A percentile compares a stretch with the other conserved stretches of the same genome.
phyloP scores from a whole-genome alignment of 2,888 invertebrate species.

The Stenurella melanura region DNA sequence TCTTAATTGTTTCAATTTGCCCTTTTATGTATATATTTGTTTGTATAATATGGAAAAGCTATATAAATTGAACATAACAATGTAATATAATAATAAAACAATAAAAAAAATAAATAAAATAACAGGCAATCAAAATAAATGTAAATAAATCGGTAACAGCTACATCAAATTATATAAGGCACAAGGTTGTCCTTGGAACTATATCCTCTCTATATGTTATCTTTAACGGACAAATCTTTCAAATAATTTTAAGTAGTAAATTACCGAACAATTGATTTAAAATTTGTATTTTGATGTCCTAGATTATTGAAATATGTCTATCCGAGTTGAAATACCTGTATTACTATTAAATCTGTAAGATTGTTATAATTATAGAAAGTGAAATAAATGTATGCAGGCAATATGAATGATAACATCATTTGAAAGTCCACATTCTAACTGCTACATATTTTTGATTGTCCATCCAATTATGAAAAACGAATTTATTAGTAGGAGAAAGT shows the following conservation, averaged over 20 bases:
- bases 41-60: too few species aligned
- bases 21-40: too few species aligned
- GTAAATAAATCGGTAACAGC: too few species aligned
- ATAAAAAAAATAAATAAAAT: too few species aligned
- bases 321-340: background rate
- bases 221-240: too few species aligned
- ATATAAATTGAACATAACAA: too few species aligned
- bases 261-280: too few species aligned
- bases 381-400: conserved; percentile 1
- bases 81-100: too few species aligned
- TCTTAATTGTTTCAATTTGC: too few species aligned
- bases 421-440: conserved; percentile 15
- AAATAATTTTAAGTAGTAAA: too few species aligned
- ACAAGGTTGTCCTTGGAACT: background rate
- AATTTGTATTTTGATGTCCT: too few species aligned
- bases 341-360: background rate
- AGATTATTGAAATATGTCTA: background rate
- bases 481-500: conserved; percentile 8
- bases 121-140: too few species aligned
- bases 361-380: conserved; percentile 23
- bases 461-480: conserved; percentile 9
- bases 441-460: background rate
- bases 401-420: background rate
- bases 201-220: background rate
- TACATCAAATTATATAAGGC: background rate